Base-by-base conservation (phyloP, 2,797 vertebrate species). In the Neosilurus hyrtlii region DNA sequence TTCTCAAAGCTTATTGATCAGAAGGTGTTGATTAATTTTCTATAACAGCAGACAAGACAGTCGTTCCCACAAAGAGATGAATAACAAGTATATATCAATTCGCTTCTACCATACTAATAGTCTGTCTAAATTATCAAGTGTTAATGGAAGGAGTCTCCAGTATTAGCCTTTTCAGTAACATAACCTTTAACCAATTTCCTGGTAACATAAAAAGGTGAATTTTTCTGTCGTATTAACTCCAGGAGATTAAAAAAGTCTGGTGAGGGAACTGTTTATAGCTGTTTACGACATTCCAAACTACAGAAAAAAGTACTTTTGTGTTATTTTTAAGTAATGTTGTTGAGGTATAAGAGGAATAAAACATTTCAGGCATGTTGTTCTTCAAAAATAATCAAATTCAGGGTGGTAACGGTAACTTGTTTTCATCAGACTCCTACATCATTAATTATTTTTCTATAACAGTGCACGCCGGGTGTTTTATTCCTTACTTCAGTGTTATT, bases 111-210 rank as follows among this genome's bases (percentile, higher is more conserved):
- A 15, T 16, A 15, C 12, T 4, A 1, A 61, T 43, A n/a, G 61
- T 0, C 22, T 62, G 61, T n/a, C 74, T 77, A 2, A 62, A 49
- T 22, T 11, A 62, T 43, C 73, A 61, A 9, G 37, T 78, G 8
- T 24, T 24, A 15, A 49, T 15, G 37, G 59, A 77, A 63, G 74
- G 59, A 77, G 75, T 77, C 75, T 77, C 37, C 35, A 24, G 22
- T 62, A 9, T 61, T 20, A 61, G 73, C 15, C 4, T 2, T 24
- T 24, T 2, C 54, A 35, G 30, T 61, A 61, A 43, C 49, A 3
- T 54, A 16, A 54, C n/a, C 3, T 54, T 74, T 30, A 11, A 30
- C 24, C 4, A 0, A 56, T 20, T 26, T 51, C 11, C 51, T 22
- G 12, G 43, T 65, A 52, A 24, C 3, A 22, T 52, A 59, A 59